Percentiles rank a stretch among this genome's conserved stretches.
These are phyloP conservation scores for Porites divaricata DNA, from an alignment of 92 coral and sea anemone genomes.

Conservation along the genomic window DNA sequence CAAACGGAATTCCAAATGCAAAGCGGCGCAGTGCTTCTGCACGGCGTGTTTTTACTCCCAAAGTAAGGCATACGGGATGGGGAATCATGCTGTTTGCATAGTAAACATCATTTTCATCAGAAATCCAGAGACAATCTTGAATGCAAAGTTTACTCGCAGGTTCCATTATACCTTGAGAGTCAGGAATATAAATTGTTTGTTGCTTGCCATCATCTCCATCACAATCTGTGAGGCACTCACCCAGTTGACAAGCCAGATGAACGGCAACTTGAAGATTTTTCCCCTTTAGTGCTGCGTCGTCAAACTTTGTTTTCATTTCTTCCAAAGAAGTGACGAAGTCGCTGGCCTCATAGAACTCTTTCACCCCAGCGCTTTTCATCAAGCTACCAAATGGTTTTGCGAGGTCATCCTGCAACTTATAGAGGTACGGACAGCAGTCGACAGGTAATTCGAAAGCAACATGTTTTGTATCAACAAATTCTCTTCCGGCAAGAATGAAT, in stretches of 20 bases:
- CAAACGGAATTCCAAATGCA: conserved; percentile 65
- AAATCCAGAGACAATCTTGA: conserved; percentile 78
- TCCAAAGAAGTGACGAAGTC: conserved; percentile 54
- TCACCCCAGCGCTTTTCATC: conserved; percentile 48
- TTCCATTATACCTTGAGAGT: conserved; percentile 53
- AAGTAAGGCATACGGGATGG: background rate
- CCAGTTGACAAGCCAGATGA: conserved; percentile 18
- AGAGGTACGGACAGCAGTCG: conserved; percentile 61
- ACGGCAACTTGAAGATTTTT: conserved; percentile 7
- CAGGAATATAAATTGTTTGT: conserved; percentile 57
- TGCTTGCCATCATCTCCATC: background rate
- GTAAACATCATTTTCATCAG: conserved; percentile 49
- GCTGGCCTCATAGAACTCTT: conserved; percentile 29
- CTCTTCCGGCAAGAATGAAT: conserved; percentile 33
- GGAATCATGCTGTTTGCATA: conserved; percentile 58
- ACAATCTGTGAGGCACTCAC: background rate
- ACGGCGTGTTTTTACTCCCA: conserved; percentile 79
- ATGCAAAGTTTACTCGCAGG: conserved; percentile 53
- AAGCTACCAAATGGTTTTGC: conserved; percentile 14
- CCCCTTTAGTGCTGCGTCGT: conserved; percentile 7
- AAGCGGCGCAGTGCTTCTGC: conserved; percentile 55
- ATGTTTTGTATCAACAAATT: conserved; percentile 39
- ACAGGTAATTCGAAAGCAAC: conserved; percentile 43
- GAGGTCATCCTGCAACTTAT: conserved; percentile 27
- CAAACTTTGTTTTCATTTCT: conserved; percentile 18